Evolutionary conservation across 2,797 vertebrate genomes (phyloP).

Genomic region (Leptodactylus fallax): DNA sequence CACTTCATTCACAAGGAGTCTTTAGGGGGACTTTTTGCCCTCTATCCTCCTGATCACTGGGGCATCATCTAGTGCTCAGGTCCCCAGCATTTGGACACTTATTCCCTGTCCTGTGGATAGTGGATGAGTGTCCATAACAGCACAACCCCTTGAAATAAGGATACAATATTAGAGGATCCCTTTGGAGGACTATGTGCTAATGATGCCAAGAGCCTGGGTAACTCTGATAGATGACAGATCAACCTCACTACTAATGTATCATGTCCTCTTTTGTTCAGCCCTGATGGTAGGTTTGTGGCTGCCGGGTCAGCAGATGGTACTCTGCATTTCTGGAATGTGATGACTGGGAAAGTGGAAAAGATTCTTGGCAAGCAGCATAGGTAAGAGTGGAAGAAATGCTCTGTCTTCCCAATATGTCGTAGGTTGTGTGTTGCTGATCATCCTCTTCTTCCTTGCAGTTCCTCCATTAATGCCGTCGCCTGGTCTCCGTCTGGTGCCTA

Average conservation of each 20-base stretch:
- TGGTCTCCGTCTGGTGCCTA: conserved; percentile 90
- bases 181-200: no score
- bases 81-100: no score
- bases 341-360: conserved; percentile 89
- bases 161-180: no score
- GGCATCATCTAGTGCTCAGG: no score
- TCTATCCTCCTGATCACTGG: no score
- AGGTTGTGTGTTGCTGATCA: background rate
- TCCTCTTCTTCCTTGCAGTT: conserved; percentile 76
- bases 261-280: conserved; percentile 74
- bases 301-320: conserved; percentile 91
- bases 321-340: conserved; percentile 91
- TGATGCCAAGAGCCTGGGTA: no score
- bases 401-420: background rate
- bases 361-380: conserved; percentile 89
- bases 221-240: no score
- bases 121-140: no score
- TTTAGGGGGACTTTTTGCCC: no score
- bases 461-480: conserved; percentile 89
- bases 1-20: no score
- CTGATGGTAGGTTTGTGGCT: conserved; percentile 88
- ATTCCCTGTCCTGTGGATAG: no score
- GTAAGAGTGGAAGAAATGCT: conserved; percentile 72
- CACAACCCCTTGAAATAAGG: no score
- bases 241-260: background rate